phyloP scores from a whole-genome alignment of 2,113 vertebrate genomes.

The Thalassarche chlororhynchos region DNA sequence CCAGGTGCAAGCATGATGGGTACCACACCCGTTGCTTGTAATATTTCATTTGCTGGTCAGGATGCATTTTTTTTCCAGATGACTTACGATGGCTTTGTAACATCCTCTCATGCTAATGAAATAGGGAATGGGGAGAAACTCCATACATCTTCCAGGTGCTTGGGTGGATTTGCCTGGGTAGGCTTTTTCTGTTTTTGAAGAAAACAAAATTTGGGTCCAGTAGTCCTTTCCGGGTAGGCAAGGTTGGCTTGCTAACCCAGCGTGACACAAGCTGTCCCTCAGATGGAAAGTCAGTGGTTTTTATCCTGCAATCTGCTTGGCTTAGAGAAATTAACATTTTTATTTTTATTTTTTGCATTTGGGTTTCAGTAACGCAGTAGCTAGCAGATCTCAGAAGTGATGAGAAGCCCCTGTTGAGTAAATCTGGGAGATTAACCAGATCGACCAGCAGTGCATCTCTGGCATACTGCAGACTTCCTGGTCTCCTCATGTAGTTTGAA shows the following conservation, averaged over 20 bases:
- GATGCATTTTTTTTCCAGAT: not conserved
- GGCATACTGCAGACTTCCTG: not conserved
- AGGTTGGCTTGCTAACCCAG: not conserved
- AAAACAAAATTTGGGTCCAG: not conserved
- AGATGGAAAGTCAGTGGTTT: not conserved
- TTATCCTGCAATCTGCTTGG: not conserved
- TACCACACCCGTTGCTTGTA: no score
- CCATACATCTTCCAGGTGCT: not conserved
- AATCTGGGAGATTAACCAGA: not conserved
- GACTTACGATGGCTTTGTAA: not conserved
- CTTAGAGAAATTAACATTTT: not conserved
- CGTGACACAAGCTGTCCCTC: not conserved
- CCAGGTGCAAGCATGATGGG: no score
- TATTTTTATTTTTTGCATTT: not conserved
- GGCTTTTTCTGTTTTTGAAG: not conserved
- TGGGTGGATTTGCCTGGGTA: not conserved
- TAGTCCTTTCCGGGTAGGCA: not conserved
- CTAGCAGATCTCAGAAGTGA: not conserved
- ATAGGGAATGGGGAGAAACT: not conserved
- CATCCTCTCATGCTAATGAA: not conserved
- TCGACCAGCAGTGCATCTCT: not conserved
- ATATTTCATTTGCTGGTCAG: not conserved
- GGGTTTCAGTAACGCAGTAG: not conserved
- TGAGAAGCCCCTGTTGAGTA: not conserved
- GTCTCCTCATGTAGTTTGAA: not conserved